phyloP scores from a whole-genome alignment of 1,140 invertebrate genomes.

The Aphelenchoides avenae region DNA sequence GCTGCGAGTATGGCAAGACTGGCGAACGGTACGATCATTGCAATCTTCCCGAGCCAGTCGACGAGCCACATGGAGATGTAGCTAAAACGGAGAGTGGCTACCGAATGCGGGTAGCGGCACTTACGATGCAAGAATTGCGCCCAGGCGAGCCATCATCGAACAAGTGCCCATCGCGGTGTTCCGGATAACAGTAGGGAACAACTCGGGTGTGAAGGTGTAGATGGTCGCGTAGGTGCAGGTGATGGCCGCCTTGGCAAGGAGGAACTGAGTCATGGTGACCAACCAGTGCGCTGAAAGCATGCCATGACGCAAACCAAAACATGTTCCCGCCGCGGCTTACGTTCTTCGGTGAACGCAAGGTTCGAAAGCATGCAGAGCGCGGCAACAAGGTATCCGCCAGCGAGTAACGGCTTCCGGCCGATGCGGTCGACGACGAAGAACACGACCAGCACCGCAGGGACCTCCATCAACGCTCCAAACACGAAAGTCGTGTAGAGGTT shows the following conservation, averaged over 20 bases:
- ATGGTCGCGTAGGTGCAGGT: slow-evolving; percentile 53
- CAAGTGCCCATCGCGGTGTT: slow-evolving; percentile 63
- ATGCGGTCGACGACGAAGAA: slow-evolving; percentile 50
- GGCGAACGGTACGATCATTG: slow-evolving; percentile 53
- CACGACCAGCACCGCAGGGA: slow-evolving; percentile 53
- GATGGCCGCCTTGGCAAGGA: slow-evolving; percentile 55
- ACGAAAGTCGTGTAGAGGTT: slow-evolving; percentile 59
- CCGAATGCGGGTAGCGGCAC: no score
- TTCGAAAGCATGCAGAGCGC: slow-evolving; percentile 48
- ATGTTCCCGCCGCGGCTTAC: no score
- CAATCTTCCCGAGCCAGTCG: slow-evolving; percentile 40
- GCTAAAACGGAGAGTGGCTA: no score
- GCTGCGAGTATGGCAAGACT: slow-evolving; percentile 46
- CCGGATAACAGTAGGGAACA: slow-evolving; percentile 63
- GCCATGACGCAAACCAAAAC: no score
- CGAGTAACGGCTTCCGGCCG: slow-evolving; percentile 46
- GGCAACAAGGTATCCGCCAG: slow-evolving; percentile 45
- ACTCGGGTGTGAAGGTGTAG: slow-evolving; percentile 61
- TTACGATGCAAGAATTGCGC: slow-evolving; percentile 62
- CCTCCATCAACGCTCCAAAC: slow-evolving; percentile 54
- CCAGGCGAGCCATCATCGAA: slow-evolving; percentile 63
- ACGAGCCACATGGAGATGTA: slow-evolving; percentile 60
- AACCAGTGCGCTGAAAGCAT: slow-evolving; percentile 43
- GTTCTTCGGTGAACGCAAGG: slow-evolving; percentile 37
- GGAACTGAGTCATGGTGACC: slow-evolving; percentile 52